Conservation (phyloP, 2,113 vertebrate genomes). For the Centropus bengalensis region DNA sequence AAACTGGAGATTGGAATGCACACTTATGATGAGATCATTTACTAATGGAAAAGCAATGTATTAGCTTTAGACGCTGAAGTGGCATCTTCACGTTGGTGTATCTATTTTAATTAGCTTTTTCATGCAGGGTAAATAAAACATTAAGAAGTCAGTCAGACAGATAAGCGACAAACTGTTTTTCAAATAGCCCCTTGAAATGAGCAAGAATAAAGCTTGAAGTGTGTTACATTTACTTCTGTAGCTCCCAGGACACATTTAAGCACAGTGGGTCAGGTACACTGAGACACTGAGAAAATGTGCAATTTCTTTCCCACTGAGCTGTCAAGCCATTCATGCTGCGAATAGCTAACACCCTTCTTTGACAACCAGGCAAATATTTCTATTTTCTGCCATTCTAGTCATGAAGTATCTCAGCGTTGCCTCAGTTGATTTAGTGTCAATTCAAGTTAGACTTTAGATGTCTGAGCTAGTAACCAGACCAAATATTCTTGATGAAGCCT, state of each 20-base stretch:
- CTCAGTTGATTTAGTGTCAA: slow-evolving; percentile 73
- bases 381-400: slow-evolving; percentile 67
- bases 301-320: slow-evolving; percentile 72
- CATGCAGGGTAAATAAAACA: slow-evolving; percentile 49
- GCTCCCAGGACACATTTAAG: slow-evolving; percentile 35
- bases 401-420: slow-evolving; percentile 49
- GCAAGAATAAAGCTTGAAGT: slow-evolving; percentile 63
- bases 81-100: background rate
- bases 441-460: slow-evolving; percentile 64
- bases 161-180: slow-evolving; percentile 35
- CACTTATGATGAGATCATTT: background rate
- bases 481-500: slow-evolving; percentile 67
- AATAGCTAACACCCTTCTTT: slow-evolving; percentile 72
- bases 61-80: background rate
- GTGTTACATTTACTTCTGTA: slow-evolving; percentile 63
- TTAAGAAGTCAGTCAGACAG: slow-evolving; percentile 35
- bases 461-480: slow-evolving; percentile 69
- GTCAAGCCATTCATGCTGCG: slow-evolving; percentile 71
- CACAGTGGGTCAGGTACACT: slow-evolving; percentile 63
- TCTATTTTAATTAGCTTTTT: slow-evolving; percentile 56
- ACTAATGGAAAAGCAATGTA: background rate
- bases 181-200: slow-evolving; percentile 59
- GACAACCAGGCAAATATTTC: slow-evolving; percentile 73
- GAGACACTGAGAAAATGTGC: slow-evolving; percentile 69
- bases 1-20: background rate